Conservation (phyloP, 2,797 vertebrate genomes). For the Petrocephalus schoutedeni region DNA sequence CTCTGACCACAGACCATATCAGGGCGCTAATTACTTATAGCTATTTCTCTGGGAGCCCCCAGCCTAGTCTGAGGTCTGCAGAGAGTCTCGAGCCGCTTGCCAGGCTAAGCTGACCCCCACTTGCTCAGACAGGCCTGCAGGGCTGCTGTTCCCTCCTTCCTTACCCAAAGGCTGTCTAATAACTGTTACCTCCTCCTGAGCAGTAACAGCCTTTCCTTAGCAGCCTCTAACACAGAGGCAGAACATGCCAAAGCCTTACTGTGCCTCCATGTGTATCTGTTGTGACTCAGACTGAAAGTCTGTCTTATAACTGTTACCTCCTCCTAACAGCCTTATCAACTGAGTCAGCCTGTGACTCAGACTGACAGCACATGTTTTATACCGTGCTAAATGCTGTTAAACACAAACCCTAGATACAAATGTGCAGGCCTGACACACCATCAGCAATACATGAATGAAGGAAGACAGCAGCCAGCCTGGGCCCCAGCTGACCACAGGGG, state of each 20-base stretch:
- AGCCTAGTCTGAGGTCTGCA: no score
- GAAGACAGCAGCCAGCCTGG: background rate
- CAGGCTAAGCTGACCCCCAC: no score
- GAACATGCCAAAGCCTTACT: background rate
- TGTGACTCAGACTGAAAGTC: background rate
- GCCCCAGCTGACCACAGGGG: background rate
- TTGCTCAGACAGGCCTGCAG: background rate
- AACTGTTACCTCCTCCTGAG: background rate
- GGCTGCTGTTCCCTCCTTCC: background rate
- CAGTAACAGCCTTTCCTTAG: background rate
- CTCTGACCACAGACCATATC: background rate
- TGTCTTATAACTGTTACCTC: no score
- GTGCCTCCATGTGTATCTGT: background rate
- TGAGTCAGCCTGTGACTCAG: background rate
- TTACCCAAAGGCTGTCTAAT: no score
- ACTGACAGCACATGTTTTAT: background rate
- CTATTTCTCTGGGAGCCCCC: no score
- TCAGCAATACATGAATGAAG: background rate
- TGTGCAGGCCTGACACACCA: background rate
- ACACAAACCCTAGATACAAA: background rate
- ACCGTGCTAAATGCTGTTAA: background rate
- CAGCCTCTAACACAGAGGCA: background rate
- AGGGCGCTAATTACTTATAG: background rate
- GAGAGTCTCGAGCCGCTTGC: no score
- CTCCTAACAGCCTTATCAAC: no score